Percentiles rank a stretch among this genome's conserved stretches.
phyloP scores from a whole-genome alignment of 2,888 invertebrate genomes.

The Mesodorylaimus sp. region DNA sequence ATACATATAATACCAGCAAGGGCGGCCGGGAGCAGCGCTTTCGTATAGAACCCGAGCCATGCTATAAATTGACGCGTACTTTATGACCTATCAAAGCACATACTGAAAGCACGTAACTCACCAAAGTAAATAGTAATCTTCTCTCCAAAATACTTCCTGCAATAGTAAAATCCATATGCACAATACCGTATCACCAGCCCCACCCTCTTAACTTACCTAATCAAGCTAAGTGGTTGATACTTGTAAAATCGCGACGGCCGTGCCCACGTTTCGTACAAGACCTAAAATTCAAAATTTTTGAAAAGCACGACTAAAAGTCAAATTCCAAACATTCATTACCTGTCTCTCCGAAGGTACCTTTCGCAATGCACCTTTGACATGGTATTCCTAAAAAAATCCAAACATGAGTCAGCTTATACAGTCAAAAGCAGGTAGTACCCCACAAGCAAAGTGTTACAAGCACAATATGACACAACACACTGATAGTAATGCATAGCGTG shows the following conservation, averaged over 20 bases:
- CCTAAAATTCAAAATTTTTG: slow-evolving; percentile 37
- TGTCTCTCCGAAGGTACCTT: too few species aligned
- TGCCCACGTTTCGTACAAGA: slow-evolving; percentile 80
- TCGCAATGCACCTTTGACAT: too few species aligned
- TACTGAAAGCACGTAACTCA: background rate
- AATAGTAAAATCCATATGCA: slow-evolving; percentile 1
- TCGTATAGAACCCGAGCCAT: slow-evolving; percentile 80
- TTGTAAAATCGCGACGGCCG: slow-evolving; percentile 71
- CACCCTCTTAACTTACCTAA: slow-evolving; percentile 34
- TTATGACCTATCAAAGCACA: background rate
- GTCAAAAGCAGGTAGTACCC: too few species aligned
- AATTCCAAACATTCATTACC: too few species aligned
- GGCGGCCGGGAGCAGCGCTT: slow-evolving; percentile 67
- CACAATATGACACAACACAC: too few species aligned
- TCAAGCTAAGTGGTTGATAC: slow-evolving; percentile 70
- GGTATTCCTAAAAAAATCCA: too few species aligned
- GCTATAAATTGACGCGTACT: slow-evolving; percentile 39
- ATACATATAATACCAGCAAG: slow-evolving; percentile 68
- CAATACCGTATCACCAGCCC: background rate
- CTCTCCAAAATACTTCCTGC: slow-evolving; percentile 66
- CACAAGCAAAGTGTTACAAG: too few species aligned
- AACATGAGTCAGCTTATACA: too few species aligned
- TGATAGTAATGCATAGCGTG: too few species aligned
- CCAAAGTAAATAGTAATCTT: slow-evolving; percentile 72
- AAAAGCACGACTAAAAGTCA: slow-evolving; percentile 14